phyloP scores from a whole-genome alignment of 2,113 vertebrate species.

The Gopherus flavomarginatus region DNA sequence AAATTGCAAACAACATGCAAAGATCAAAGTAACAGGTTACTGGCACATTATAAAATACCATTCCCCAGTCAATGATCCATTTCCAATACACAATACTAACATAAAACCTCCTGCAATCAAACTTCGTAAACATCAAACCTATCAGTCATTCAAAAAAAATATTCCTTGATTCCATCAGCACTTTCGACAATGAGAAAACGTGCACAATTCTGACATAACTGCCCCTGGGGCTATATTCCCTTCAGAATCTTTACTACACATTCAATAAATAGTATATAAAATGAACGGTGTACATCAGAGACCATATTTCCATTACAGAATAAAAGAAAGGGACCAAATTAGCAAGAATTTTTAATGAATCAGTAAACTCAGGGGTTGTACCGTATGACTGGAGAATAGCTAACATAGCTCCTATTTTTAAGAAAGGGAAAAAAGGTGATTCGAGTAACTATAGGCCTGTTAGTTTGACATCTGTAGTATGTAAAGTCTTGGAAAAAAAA shows the following conservation, averaged over 20 bases:
- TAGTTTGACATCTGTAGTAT: too few species aligned
- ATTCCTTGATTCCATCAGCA: not conserved
- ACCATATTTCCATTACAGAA: not conserved
- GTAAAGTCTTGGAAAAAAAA: too few species aligned
- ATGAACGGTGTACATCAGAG: not conserved
- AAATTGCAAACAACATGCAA: not conserved
- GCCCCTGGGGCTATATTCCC: not conserved
- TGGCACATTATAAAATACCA: not conserved
- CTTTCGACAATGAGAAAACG: not conserved
- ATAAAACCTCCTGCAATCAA: not conserved
- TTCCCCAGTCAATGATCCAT: not conserved
- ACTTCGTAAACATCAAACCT: rapidly evolving
- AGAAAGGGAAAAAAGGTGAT: too few species aligned
- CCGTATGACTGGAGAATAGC: too few species aligned
- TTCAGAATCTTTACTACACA: not conserved
- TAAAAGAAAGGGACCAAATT: not conserved
- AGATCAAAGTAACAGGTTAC: not conserved
- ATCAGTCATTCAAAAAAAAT: not conserved
- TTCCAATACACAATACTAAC: not conserved
- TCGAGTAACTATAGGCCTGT: too few species aligned
- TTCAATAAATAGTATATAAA: not conserved
- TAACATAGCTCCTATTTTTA: too few species aligned
- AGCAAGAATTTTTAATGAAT: too few species aligned
- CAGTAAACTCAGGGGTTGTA: too few species aligned
- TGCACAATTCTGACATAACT: not conserved